Evolutionary conservation across 2,113 vertebrate species (phyloP).

Genomic region (Chauna torquata): DNA sequence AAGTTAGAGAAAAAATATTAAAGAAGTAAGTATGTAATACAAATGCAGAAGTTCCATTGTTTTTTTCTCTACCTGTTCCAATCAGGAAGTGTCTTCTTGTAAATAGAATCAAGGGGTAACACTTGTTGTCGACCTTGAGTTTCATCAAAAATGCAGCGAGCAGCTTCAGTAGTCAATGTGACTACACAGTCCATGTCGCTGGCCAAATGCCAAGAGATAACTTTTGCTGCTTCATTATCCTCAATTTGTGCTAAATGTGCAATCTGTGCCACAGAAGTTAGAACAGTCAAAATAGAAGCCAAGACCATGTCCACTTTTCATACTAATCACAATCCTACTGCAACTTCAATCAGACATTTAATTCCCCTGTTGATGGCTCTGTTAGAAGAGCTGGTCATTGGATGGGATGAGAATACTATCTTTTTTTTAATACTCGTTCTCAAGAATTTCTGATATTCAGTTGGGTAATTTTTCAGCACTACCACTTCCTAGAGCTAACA

Average conservation of each 20-base stretch:
- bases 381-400: background rate
- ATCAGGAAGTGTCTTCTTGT: constrained; percentile 79
- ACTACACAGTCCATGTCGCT: constrained; percentile 95
- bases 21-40: background rate
- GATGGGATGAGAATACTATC: background rate
- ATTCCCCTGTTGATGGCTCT: background rate
- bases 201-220: constrained; percentile 92
- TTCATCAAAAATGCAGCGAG: constrained; percentile 80
- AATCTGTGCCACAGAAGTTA: constrained; percentile 77
- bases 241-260: constrained; percentile 87
- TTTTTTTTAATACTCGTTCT: background rate
- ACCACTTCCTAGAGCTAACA: background rate
- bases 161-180: constrained; percentile 83
- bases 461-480: background rate
- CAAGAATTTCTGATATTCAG: background rate
- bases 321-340: background rate
- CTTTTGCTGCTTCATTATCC: constrained; percentile 84
- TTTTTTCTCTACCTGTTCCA: constrained; percentile 79
- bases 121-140: constrained; percentile 89
- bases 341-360: background rate
- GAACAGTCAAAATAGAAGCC: background rate
- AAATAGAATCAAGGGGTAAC: constrained; percentile 87
- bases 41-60: background rate
- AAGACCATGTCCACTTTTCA: background rate
- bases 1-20: background rate